A percentile compares a stretch with the other conserved stretches of the same genome.
Evolutionary conservation across 2,797 vertebrate species (phyloP).

Genomic region (Betta splendens): DNA sequence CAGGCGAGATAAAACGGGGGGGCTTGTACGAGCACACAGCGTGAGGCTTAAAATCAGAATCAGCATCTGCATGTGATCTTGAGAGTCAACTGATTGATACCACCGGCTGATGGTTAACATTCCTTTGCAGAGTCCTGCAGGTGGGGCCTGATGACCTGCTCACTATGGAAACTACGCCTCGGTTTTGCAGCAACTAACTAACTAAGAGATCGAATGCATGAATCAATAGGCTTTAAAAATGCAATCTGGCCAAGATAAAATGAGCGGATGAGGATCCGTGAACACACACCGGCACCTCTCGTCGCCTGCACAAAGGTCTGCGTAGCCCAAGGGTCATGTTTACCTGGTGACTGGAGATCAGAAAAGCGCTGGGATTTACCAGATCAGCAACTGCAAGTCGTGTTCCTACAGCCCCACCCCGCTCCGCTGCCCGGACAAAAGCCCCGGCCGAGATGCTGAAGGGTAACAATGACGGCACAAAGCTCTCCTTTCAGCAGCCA

Average conservation of each 20-base stretch:
- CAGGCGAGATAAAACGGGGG: constrained; percentile 23
- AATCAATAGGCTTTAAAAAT: background rate
- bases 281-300: constrained; percentile 23
- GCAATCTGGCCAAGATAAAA: too few relatives aligned
- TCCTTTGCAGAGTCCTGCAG: background rate
- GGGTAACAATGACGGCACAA: constrained; percentile 37
- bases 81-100: background rate
- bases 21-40: constrained; percentile 10
- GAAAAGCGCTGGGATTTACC: constrained; percentile 23
- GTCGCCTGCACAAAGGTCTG: background rate
- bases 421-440: constrained; percentile 36
- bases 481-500: constrained; percentile 30
- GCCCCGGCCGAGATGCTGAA: background rate
- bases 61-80: background rate
- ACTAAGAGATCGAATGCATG: background rate
- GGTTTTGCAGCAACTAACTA: background rate
- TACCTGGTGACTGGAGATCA: constrained; percentile 38
- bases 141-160: background rate
- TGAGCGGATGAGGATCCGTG: constrained; percentile 10
- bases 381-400: constrained; percentile 27
- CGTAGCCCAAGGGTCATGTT: constrained; percentile 34
- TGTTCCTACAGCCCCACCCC: constrained; percentile 17
- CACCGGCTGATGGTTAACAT: background rate
- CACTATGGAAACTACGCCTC: background rate
- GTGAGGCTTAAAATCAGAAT: too few relatives aligned